phyloP scores from a whole-genome alignment of 2,888 invertebrate genomes.

The Corythucha ciliata region DNA sequence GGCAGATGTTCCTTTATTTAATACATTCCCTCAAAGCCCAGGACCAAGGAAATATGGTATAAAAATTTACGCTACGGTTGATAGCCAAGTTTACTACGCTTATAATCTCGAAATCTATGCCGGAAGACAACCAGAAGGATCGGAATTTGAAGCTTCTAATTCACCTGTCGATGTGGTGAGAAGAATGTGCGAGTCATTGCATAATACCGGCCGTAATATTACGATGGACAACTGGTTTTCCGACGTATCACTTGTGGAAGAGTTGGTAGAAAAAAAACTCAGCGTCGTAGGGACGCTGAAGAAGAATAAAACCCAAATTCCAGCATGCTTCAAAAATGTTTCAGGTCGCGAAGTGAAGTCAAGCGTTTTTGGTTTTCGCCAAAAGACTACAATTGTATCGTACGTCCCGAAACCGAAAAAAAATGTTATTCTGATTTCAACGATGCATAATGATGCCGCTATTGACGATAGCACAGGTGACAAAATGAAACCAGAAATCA shows the following conservation, averaged over 20 bases:
- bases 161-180: constrained; percentile 36
- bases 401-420: constrained; percentile 25
- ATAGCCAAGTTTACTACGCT: constrained; percentile 14
- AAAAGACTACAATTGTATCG: constrained; percentile 25
- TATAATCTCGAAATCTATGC: constrained; percentile 16
- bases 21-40: background rate
- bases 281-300: constrained; percentile 13
- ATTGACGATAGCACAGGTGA: constrained; percentile 19
- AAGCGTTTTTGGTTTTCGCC: constrained; percentile 26
- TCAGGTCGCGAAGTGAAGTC: constrained; percentile 1
- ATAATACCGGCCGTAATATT: constrained; percentile 36
- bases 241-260: constrained; percentile 34
- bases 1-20: constrained; percentile 1
- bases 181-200: constrained; percentile 33
- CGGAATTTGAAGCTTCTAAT: background rate
- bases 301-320: constrained; percentile 23
- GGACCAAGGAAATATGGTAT: constrained; percentile 15
- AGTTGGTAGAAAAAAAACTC: constrained; percentile 10
- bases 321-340: constrained; percentile 7
- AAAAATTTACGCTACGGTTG: constrained; percentile 7
- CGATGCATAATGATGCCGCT: constrained; percentile 23
- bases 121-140: constrained; percentile 18
- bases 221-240: constrained; percentile 38
- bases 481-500: constrained; percentile 25
- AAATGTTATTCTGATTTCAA: constrained; percentile 23